Evolutionary conservation across 2,888 invertebrate genomes (phyloP), one percentile per base, ranked within the genome.

Genomic region (Saturnia japonica): DNA sequence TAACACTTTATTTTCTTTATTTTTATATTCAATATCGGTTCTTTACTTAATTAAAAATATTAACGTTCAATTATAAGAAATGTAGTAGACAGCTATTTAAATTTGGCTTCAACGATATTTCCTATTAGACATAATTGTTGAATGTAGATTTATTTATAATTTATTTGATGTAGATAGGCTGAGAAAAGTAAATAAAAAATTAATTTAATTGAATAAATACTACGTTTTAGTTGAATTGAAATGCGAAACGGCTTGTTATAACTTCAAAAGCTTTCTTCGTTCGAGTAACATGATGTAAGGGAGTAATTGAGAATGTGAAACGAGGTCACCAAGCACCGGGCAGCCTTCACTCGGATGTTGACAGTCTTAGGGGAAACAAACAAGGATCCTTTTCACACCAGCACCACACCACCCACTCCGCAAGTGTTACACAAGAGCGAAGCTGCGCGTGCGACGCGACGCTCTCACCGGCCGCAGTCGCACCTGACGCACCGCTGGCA

Each of bases 401-500:
- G 76, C 78, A 75, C 80, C 75, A 78, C 78, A 75, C 80, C 75
- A 78, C 78, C 80, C 80, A 80, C 64, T 64, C 81, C 79, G 77
- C 72, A 70, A 67, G 69, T 71, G 74, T 82, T 82, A 80, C 82
- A 81, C 85, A 82, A 84, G 78, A 75, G 70, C 67, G 76, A 77
- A 74, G 75, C 77, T 70, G 79, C 77, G 77, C 77, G 70, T n/a
- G 76, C 80, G 74, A 80, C 78, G 76, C 80, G 74, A 80, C 78
- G 77, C 74, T 72, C 71, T 80, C 78, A 76, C 73, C 72, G 74
- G 68, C 76, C 74, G 75, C 85, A 91, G 91, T 91, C 82, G 85
- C 89, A 87, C 83, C 83, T 81, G 84, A 87, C 88, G 83, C 85
- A 82, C 82, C 84, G 80, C 76, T 80, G 75, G 75, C 74, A 82